Conservation (phyloP, 2,888 invertebrate species). For the Escarpia spicata region DNA sequence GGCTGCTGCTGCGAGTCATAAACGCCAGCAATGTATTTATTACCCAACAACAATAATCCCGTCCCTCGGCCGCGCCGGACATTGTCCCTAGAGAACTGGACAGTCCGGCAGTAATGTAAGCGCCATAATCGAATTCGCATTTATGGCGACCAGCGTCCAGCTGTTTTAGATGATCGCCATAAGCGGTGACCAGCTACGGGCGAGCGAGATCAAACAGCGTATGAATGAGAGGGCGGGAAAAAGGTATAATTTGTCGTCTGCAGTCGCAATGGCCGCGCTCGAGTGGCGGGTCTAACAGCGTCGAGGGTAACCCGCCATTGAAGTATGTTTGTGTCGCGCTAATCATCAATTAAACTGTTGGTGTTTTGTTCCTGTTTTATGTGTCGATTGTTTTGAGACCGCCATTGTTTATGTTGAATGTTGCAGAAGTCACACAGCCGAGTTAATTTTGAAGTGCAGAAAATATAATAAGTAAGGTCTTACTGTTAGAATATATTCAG, state of each 20-base stretch:
- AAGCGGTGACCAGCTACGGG: neutral
- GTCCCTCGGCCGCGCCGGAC: neutral
- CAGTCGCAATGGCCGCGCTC: neutral
- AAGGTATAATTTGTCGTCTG: neutral
- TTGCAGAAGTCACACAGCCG: neutral
- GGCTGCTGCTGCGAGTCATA: neutral
- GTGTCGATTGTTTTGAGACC: neutral
- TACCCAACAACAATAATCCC: neutral
- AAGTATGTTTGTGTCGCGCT: neutral
- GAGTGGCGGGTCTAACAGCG: neutral
- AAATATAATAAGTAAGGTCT: too few relatives aligned
- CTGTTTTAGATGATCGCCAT: neutral
- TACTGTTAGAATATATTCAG: too few relatives aligned
- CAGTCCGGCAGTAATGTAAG: neutral
- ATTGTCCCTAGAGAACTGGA: neutral
- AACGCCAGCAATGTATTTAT: conserved; percentile 6
- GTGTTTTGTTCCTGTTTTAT: neutral
- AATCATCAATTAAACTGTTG: neutral
- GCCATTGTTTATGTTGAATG: neutral
- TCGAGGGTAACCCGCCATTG: neutral
- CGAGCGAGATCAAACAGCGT: neutral
- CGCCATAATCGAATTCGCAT: conserved; percentile 1
- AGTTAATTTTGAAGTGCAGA: too few relatives aligned
- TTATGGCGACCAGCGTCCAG: neutral
- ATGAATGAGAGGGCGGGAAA: conserved; percentile 6